Percentiles rank a stretch among this genome's conserved stretches.
Evolutionary conservation across 2,113 vertebrate genomes (phyloP).

Genomic region (Vulpes vulpes): DNA sequence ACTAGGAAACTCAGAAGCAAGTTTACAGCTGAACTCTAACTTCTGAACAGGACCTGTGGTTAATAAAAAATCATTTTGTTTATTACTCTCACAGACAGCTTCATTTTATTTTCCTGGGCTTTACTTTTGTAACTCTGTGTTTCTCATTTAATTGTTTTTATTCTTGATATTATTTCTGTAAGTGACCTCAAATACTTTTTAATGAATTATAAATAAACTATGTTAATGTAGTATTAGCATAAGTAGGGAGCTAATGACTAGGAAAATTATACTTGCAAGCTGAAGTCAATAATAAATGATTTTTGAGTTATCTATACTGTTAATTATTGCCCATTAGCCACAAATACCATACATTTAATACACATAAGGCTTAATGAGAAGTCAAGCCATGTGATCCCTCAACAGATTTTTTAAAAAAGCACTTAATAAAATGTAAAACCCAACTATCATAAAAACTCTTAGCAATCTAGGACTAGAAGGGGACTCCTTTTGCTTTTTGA

Average conservation of each 20-base stretch:
- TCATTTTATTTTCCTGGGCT: slow-evolving; percentile 54
- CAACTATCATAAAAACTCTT: slow-evolving; percentile 3
- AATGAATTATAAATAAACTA: not conserved
- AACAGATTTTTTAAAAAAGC: not conserved
- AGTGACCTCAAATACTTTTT: slow-evolving; percentile 1
- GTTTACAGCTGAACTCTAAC: not conserved
- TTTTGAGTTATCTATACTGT: not conserved
- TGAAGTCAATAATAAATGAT: not conserved
- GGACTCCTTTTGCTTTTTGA: not conserved
- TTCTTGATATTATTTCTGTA: not conserved
- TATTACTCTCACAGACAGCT: not conserved
- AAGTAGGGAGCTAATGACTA: not conserved
- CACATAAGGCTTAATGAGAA: slow-evolving; percentile 15
- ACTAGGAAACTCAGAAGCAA: not conserved
- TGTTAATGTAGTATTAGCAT: not conserved
- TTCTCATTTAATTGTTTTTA: slow-evolving; percentile 15
- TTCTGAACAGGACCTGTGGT: slow-evolving; percentile 17
- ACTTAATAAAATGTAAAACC: not conserved
- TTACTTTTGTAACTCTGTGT: not conserved
- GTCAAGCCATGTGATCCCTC: not conserved
- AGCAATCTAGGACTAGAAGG: slow-evolving; percentile 19
- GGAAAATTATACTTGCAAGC: not conserved
- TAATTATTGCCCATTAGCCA: not conserved
- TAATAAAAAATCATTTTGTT: slow-evolving; percentile 24
- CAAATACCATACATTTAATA: slow-evolving; percentile 13